A percentile compares a stretch with the other conserved stretches of the same genome.
Evolutionary conservation across 1,140 invertebrate genomes (phyloP).

Genomic region (Scaptomyza hsui): DNA sequence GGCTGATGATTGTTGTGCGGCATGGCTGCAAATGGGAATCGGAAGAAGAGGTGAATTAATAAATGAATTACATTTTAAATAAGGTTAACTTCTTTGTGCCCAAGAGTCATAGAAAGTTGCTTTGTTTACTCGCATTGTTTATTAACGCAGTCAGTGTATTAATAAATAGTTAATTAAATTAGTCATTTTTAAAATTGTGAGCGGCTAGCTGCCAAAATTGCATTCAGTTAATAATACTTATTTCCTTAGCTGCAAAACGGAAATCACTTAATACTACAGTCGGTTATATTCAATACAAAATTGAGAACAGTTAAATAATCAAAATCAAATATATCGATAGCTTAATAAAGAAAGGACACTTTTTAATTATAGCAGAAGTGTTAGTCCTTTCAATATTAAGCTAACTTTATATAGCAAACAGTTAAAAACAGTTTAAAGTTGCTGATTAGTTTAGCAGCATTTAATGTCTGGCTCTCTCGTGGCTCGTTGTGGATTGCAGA

Average conservation of each 20-base stretch:
- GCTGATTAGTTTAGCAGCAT: conserved; percentile 10
- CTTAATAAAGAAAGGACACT: no score
- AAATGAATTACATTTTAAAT: not conserved
- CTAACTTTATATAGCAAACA: conserved; percentile 14
- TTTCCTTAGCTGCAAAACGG: conserved; percentile 37
- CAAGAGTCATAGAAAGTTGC: conserved; percentile 6
- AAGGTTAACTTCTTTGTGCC: not conserved
- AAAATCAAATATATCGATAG: no score
- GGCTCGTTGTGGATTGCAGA: conserved; percentile 43
- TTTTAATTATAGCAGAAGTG: no score
- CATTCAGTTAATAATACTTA: conserved; percentile 59
- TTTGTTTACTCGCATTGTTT: conserved; percentile 19
- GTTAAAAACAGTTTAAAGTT: conserved; percentile 17
- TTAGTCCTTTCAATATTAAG: no score
- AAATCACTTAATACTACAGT: conserved; percentile 51
- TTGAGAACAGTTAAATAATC: conserved; percentile 30
- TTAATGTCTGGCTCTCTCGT: conserved; percentile 60
- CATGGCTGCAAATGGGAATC: conserved; percentile 54
- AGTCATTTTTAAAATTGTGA: conserved; percentile 38
- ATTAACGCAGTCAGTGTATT: conserved; percentile 20
- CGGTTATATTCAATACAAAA: conserved; percentile 25
- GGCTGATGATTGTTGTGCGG: conserved; percentile 69
- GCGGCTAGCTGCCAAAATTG: conserved; percentile 68
- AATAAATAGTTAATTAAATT: conserved; percentile 70
- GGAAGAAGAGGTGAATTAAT: not conserved